Conservation (phyloP, 2,888 invertebrate species). For the Choreutis nemorana region DNA sequence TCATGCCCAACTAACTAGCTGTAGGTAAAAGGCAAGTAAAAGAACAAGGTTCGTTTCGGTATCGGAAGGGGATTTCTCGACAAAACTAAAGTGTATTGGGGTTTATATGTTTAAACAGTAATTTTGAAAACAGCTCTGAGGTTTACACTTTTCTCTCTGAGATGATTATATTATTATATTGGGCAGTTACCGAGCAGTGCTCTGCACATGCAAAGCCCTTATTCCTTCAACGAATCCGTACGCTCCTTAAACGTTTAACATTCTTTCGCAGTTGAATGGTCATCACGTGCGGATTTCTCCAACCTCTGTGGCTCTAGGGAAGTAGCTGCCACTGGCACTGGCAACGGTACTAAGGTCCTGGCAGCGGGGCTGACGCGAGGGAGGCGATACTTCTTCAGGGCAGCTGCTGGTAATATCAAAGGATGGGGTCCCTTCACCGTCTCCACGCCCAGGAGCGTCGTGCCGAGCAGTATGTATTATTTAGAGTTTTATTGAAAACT, state of each 20-base stretch:
- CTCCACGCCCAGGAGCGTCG: constrained; percentile 83
- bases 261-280: constrained; percentile 99
- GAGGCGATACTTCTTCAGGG: constrained; percentile 87
- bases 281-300: constrained; percentile 83
- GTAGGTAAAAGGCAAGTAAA: too few species aligned
- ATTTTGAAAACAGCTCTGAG: not conserved
- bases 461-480: constrained; percentile 83
- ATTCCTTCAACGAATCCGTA: not conserved
- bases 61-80: too few species aligned
- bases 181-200: not conserved
- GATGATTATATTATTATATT: not conserved
- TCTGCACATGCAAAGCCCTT: not conserved
- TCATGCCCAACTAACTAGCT: too few species aligned
- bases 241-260: constrained; percentile 9
- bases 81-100: too few species aligned
- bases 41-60: too few species aligned
- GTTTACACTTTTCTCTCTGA: not conserved
- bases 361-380: constrained; percentile 83
- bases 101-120: too few species aligned
- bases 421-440: constrained; percentile 84
- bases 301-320: constrained; percentile 82
- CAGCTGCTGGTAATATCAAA: constrained; percentile 91
- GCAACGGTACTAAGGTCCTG: constrained; percentile 52
- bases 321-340: constrained; percentile 46
- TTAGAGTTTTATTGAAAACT: too few species aligned